A percentile compares a stretch with the other conserved stretches of the same genome.
Conservation (phyloP, 2,113 vertebrate genomes). For the Silurus glanis region DNA sequence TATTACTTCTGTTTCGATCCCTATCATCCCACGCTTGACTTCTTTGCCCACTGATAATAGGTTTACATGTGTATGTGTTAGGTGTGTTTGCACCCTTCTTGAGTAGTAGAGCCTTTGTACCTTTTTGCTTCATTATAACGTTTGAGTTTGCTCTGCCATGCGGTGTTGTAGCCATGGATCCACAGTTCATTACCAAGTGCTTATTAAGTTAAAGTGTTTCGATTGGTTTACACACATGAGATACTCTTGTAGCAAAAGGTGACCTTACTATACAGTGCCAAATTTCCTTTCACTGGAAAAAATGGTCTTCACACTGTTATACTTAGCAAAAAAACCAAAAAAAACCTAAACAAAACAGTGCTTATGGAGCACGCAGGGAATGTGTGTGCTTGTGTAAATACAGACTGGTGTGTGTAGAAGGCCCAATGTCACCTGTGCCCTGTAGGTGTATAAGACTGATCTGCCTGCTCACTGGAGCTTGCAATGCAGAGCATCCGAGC, state of each 20-base stretch:
- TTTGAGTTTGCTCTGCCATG: not conserved
- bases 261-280: constrained; percentile 20
- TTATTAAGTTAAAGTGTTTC: constrained; percentile 41
- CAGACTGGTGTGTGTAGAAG: constrained; percentile 23
- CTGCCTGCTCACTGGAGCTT: constrained; percentile 2
- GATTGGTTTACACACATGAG: constrained; percentile 19
- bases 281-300: constrained; percentile 21
- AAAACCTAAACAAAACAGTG: not conserved
- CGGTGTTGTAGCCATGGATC: not conserved
- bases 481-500: not conserved
- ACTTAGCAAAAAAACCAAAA: not conserved
- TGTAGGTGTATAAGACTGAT: constrained; percentile 28
- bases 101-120: not conserved
- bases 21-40: not conserved
- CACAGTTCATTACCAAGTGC: not conserved
- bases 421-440: constrained; percentile 26
- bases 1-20: not conserved
- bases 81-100: not conserved
- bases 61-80: not conserved
- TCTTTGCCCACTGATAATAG: not conserved
- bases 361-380: not conserved
- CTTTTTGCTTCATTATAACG: not conserved
- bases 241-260: constrained; percentile 18
- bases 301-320: not conserved
- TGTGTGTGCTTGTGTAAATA: constrained; percentile 29